Conservation (phyloP, 2,888 invertebrate genomes). For the Pandemis cinnamomeana region DNA sequence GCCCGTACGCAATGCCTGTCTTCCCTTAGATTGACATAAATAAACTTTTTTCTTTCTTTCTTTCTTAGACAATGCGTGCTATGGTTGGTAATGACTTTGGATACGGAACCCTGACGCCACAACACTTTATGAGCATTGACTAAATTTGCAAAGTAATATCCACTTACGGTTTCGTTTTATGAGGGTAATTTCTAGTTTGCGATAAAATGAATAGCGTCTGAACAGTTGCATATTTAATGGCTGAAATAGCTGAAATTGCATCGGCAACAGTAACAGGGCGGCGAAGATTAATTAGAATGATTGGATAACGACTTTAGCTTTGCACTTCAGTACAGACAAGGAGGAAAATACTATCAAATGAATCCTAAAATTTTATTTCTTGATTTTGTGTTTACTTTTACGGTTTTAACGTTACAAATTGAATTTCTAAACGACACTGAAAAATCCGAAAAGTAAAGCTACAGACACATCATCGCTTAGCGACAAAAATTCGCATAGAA, state of each 20-base stretch:
- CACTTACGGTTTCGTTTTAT: background rate
- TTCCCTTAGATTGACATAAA: too few species aligned
- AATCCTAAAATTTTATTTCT: too few species aligned
- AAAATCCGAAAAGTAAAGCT: too few species aligned
- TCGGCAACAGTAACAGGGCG: conserved; percentile 29
- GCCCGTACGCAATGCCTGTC: too few species aligned
- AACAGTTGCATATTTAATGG: conserved; percentile 34
- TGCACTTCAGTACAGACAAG: background rate
- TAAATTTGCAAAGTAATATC: background rate
- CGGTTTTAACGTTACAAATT: too few species aligned
- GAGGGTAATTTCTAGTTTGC: background rate
- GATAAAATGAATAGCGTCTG: background rate
- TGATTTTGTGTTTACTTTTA: too few species aligned
- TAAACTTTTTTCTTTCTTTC: too few species aligned
- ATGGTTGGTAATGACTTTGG: too few species aligned
- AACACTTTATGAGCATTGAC: background rate
- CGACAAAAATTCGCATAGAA: too few species aligned
- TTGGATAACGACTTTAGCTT: conserved; percentile 27
- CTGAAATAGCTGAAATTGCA: conserved; percentile 27
- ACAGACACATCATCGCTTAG: too few species aligned
- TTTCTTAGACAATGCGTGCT: too few species aligned
- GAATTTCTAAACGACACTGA: too few species aligned
- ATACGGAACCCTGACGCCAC: background rate
- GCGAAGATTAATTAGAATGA: conserved; percentile 32
- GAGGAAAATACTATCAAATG: background rate